A percentile compares a stretch with the other conserved stretches of the same genome.
phyloP scores from a whole-genome alignment of 1,140 invertebrate genomes.

The Pollicipes pollicipes region DNA sequence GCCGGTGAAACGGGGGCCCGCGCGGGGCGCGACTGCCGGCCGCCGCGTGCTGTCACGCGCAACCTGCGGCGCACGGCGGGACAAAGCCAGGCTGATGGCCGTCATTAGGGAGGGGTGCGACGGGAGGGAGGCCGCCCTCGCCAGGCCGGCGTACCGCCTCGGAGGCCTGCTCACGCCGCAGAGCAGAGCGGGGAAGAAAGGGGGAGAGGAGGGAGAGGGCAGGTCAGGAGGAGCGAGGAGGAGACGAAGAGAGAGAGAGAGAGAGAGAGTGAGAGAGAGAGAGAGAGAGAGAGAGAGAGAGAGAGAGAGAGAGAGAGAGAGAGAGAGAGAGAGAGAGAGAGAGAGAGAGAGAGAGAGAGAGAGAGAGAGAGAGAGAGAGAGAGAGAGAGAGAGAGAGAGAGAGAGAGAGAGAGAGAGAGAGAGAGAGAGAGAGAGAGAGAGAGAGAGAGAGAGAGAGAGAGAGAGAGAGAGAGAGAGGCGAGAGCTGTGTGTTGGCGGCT shows the following conservation, averaged over 20 bases:
- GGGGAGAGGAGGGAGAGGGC: not conserved
- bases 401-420: not conserved
- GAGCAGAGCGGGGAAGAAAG: not conserved
- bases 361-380: not conserved
- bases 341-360: not conserved
- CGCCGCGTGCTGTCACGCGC: not conserved
- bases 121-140: not conserved
- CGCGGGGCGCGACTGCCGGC: too few relatives aligned
- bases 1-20: too few relatives aligned
- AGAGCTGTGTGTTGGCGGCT: too few relatives aligned
- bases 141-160: too few relatives aligned
- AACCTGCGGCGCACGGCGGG: not conserved
- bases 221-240: not conserved
- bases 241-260: not conserved
- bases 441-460: not conserved
- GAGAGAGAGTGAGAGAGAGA: constrained; percentile 8
- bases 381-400: not conserved
- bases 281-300: not conserved
- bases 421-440: not conserved
- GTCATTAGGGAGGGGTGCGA: not conserved
- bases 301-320: not conserved
- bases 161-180: too few relatives aligned
- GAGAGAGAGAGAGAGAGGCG: not conserved
- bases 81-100: not conserved
- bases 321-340: not conserved